Percentiles rank a stretch among this genome's conserved stretches.
These are phyloP conservation scores for Tortricodes alternella DNA, from an alignment of 2,888 invertebrate genomes.

Conservation along the genomic window DNA sequence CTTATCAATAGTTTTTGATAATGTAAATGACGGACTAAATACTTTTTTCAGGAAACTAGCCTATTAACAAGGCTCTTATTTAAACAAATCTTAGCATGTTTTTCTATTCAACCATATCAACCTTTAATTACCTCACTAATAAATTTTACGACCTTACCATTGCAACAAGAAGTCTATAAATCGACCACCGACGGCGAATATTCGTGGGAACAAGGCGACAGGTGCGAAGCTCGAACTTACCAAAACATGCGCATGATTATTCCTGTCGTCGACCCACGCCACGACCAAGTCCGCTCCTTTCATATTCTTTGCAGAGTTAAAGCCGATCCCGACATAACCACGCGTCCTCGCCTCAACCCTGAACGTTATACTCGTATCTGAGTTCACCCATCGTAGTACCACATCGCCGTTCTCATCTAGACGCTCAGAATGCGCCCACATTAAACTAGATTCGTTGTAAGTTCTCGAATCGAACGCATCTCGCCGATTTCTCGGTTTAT, in stretches of 20 bases:
- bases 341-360: conserved; percentile 91
- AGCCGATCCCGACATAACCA: conserved; percentile 94
- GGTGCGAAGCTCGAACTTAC: conserved; percentile 80
- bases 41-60: no score
- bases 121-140: conserved; percentile 8
- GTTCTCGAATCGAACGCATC: conserved; percentile 74
- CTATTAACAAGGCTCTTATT: no score
- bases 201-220: conserved; percentile 39
- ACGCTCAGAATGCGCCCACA: conserved; percentile 84
- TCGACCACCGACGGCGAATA: conserved; percentile 16
- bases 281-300: conserved; percentile 93
- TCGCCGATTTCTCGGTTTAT: conserved; percentile 60
- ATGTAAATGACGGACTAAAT: no score
- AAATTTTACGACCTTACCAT: conserved; percentile 1
- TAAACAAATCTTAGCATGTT: no score
- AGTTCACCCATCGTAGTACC: conserved; percentile 87
- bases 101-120: conserved; percentile 5
- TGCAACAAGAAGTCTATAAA: conserved; percentile 8
- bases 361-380: conserved; percentile 90
- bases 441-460: conserved; percentile 65
- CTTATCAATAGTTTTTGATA: no score
- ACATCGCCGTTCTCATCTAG: conserved; percentile 80
- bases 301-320: conserved; percentile 91
- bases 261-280: conserved; percentile 92
- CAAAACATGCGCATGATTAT: conserved; percentile 88